These are phyloP conservation scores for Adelphocoris suturalis DNA, from an alignment of 2,888 invertebrate genomes.

Conservation along the genomic window DNA sequence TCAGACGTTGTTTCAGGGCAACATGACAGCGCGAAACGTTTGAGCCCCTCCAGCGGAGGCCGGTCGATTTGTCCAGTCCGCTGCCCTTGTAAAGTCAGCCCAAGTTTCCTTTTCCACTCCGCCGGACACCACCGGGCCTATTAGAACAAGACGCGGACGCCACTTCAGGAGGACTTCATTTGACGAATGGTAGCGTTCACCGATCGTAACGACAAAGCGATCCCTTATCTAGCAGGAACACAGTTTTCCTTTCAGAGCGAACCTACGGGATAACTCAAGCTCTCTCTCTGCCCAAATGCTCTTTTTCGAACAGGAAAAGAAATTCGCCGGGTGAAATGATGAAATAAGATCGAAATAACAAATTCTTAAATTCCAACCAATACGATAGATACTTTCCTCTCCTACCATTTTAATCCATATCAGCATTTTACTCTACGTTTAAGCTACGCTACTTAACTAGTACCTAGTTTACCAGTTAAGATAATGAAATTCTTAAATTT, in stretches of 20 bases:
- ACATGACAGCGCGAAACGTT: constrained; percentile 2
- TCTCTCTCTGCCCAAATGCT: not conserved
- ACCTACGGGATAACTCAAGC: not conserved
- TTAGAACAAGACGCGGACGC: constrained; percentile 48
- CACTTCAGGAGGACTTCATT: constrained; percentile 40
- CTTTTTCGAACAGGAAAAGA: not conserved
- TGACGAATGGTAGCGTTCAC: constrained; percentile 26
- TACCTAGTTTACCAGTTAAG: no score
- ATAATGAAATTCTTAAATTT: no score
- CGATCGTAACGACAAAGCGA: constrained; percentile 38
- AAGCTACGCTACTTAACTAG: no score
- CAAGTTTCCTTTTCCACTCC: constrained; percentile 44
- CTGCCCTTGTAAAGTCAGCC: constrained; percentile 23
- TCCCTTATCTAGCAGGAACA: constrained; percentile 40
- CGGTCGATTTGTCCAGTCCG: not conserved
- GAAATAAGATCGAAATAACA: not conserved
- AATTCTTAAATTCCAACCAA: no score
- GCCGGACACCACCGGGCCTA: constrained; percentile 42
- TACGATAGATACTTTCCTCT: not conserved
- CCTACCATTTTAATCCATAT: no score
- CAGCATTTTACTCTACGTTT: no score
- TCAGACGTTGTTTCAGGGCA: constrained; percentile 24
- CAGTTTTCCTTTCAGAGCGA: constrained; percentile 43
- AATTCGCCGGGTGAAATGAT: not conserved
- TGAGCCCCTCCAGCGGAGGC: constrained; percentile 5